These are phyloP conservation scores for Brachionus rubens DNA, from an alignment of 1,140 invertebrate genomes.

Conservation along the genomic window DNA sequence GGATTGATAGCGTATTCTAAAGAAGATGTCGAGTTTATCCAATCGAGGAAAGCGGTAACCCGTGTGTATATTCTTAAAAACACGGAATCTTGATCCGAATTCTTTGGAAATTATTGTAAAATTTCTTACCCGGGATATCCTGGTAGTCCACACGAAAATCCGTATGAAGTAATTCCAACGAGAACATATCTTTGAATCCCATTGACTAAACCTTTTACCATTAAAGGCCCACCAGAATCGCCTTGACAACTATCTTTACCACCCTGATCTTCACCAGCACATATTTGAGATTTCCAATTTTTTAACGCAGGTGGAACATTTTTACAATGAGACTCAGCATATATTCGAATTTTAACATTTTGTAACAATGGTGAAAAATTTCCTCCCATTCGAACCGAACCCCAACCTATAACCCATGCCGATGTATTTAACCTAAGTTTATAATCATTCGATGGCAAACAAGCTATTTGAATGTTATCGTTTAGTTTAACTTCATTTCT, in stretches of 20 bases:
- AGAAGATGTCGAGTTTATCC: not conserved
- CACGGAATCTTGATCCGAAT: no score
- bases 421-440: not conserved
- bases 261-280: conserved; percentile 33
- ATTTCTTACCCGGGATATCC: conserved; percentile 17
- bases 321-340: not conserved
- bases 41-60: conserved; percentile 4
- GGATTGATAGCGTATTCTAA: not conserved
- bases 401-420: conserved; percentile 41
- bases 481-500: not conserved
- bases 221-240: conserved; percentile 64
- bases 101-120: no score
- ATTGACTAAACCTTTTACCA: not conserved
- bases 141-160: not conserved
- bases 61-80: conserved; percentile 26
- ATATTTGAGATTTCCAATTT: conserved; percentile 38
- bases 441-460: not conserved
- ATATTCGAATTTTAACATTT: conserved; percentile 32
- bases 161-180: conserved; percentile 26
- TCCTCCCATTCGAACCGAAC: not conserved
- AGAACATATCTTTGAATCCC: not conserved
- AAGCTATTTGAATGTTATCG: not conserved
- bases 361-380: not conserved
- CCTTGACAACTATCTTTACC: conserved; percentile 42
- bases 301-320: not conserved